Evolutionary conservation across 2,797 vertebrate genomes (phyloP).

Genomic region (Amphiprion clarkii): DNA sequence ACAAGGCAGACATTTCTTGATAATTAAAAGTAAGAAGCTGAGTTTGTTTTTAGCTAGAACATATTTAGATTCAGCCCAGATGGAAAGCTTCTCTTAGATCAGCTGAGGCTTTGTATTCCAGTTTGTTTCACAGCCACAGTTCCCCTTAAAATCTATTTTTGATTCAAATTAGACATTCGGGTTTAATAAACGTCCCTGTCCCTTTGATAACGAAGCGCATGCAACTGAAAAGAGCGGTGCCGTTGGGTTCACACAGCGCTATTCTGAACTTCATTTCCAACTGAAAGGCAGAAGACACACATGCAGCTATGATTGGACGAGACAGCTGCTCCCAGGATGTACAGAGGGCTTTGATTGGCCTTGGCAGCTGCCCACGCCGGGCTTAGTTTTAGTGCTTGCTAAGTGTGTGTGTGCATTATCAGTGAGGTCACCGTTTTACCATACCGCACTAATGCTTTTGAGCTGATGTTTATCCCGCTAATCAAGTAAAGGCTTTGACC

Average conservation of each 20-base stretch:
- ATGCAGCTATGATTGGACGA: slow-evolving; percentile 76
- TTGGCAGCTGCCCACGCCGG: slow-evolving; percentile 81
- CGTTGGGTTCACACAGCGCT: slow-evolving; percentile 55
- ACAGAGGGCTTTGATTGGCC: slow-evolving; percentile 83
- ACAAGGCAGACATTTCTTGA: slow-evolving; percentile 30
- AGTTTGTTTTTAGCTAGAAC: slow-evolving; percentile 31
- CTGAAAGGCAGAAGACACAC: slow-evolving; percentile 81
- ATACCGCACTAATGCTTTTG: slow-evolving; percentile 75
- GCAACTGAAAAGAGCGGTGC: slow-evolving; percentile 35
- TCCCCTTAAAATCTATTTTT: slow-evolving; percentile 24
- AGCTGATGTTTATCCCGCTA: slow-evolving; percentile 81
- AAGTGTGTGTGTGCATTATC: slow-evolving; percentile 76
- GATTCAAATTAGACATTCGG: slow-evolving; percentile 24
- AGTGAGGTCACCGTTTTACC: slow-evolving; percentile 78
- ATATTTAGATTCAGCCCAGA: slow-evolving; percentile 17
- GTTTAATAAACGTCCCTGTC: slow-evolving; percentile 49
- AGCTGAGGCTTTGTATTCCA: slow-evolving; percentile 4
- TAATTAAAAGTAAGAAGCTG: slow-evolving; percentile 29
- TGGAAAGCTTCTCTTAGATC: slow-evolving; percentile 29
- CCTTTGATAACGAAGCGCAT: slow-evolving; percentile 32
- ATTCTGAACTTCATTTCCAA: slow-evolving; percentile 70
- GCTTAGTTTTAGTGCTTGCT: slow-evolving; percentile 80
- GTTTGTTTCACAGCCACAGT: slow-evolving; percentile 16
- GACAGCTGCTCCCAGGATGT: slow-evolving; percentile 82
- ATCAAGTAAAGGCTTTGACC: slow-evolving; percentile 77